These are phyloP conservation scores for Crotalus horridus DNA, from an alignment of 2,113 vertebrate genomes.

Conservation along the genomic window DNA sequence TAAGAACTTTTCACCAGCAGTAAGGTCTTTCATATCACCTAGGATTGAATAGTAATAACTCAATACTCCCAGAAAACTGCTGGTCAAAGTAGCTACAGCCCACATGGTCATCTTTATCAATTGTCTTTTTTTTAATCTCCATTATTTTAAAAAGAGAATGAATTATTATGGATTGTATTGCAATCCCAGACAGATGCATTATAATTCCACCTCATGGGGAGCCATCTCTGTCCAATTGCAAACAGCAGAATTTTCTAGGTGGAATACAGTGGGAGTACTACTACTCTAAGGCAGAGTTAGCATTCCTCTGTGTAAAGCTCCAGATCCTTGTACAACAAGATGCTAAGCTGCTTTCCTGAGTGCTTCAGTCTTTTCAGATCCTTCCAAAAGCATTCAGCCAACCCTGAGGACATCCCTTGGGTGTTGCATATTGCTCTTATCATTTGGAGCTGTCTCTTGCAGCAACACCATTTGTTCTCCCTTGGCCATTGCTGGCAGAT, in stretches of 20 bases:
- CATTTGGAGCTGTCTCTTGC: not conserved
- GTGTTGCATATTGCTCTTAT: not conserved
- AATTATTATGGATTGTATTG: not conserved
- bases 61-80: not conserved
- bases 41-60: not conserved
- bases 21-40: not conserved
- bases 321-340: not conserved
- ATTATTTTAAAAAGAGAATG: not conserved
- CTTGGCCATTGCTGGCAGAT: not conserved
- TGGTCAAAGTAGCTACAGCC: not conserved
- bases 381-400: not conserved
- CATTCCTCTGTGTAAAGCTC: not conserved
- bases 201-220: not conserved
- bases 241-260: not conserved
- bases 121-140: not conserved
- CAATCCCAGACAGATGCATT: not conserved
- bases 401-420: not conserved
- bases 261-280: not conserved
- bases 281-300: not conserved
- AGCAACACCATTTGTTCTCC: not conserved
- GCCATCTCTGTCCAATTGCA: not conserved
- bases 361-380: not conserved
- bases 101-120: not conserved
- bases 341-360: not conserved
- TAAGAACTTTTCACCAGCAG: not conserved